Evolutionary conservation across 2,888 invertebrate species (phyloP).

Genomic region (Therioaphis trifolii): DNA sequence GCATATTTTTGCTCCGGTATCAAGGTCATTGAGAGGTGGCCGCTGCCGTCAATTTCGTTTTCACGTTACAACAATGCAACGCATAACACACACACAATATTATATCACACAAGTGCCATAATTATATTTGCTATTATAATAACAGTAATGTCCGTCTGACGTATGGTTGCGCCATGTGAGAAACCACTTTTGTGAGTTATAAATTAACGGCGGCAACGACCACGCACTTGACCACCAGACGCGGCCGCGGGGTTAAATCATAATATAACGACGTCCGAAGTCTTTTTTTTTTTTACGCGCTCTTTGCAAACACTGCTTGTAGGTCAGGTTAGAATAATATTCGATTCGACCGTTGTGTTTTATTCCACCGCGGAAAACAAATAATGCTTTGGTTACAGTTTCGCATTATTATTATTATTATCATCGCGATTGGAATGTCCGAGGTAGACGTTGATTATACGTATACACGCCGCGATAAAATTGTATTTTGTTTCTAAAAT

Average conservation of each 20-base stretch:
- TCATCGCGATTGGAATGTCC: conserved; percentile 53
- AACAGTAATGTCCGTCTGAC: conserved; percentile 12
- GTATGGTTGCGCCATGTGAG: conserved; percentile 8
- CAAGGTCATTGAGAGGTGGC: conserved; percentile 51
- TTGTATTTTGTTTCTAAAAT: conserved; percentile 1
- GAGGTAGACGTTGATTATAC: conserved; percentile 35
- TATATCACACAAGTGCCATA: conserved; percentile 18
- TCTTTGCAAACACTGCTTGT: not conserved
- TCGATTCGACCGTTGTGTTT: not conserved
- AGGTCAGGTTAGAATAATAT: conserved; percentile 17
- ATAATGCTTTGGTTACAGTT: conserved; percentile 7
- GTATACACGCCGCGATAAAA: conserved; percentile 42
- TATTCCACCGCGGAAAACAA: conserved; percentile 7
- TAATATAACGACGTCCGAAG: conserved; percentile 13
- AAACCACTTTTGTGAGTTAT: conserved; percentile 50
- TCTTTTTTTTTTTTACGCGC: not conserved
- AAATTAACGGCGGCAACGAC: conserved; percentile 38
- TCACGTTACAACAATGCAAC: conserved; percentile 11
- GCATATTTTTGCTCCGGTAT: not conserved
- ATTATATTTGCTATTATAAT: conserved; percentile 30
- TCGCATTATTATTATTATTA: too few relatives aligned
- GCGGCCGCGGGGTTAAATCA: conserved; percentile 29
- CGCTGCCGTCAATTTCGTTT: not conserved
- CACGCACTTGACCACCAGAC: conserved; percentile 35
- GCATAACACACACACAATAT: conserved; percentile 25